Conservation (phyloP, 2,888 invertebrate genomes). For the Apoda limacodes region DNA sequence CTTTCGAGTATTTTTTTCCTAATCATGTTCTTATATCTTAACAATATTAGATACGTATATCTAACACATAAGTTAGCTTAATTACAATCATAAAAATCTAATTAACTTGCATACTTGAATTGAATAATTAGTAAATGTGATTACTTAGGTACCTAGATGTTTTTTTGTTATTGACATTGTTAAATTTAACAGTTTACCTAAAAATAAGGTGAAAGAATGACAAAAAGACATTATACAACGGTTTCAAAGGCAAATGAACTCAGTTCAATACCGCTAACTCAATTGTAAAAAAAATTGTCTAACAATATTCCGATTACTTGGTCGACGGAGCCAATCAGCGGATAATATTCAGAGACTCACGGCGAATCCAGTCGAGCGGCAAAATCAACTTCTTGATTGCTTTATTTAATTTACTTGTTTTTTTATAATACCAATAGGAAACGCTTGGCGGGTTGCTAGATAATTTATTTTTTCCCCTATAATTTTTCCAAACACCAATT, state of each 20-base stretch:
- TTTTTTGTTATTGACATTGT: too few species aligned
- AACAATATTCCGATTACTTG: slow-evolving; percentile 46
- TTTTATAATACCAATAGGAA: slow-evolving; percentile 30
- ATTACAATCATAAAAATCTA: too few species aligned
- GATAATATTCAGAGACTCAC: slow-evolving; percentile 40
- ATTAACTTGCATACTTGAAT: too few species aligned
- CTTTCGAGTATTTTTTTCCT: too few species aligned
- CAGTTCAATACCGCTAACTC: slow-evolving; percentile 44
- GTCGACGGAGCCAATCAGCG: slow-evolving; percentile 34
- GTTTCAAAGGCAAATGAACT: slow-evolving; percentile 44
- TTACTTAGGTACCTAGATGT: too few species aligned
- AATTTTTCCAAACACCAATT: slow-evolving; percentile 25
- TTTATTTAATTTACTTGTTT: slow-evolving; percentile 55
- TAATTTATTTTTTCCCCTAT: slow-evolving; percentile 30
- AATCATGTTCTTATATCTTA: too few species aligned
- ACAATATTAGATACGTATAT: too few species aligned
- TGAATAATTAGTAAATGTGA: too few species aligned
- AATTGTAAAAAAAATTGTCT: slow-evolving; percentile 34
- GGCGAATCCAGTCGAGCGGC: slow-evolving; percentile 32
- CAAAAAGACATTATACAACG: slow-evolving; percentile 34
- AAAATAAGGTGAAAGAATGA: too few species aligned
- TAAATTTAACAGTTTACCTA: too few species aligned
- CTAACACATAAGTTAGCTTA: too few species aligned
- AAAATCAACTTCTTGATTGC: slow-evolving; percentile 45
- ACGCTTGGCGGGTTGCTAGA: slow-evolving; percentile 25